These are phyloP conservation scores for Pelecanus crispus DNA, from an alignment of 2,113 vertebrate species.

Conservation along the genomic window DNA sequence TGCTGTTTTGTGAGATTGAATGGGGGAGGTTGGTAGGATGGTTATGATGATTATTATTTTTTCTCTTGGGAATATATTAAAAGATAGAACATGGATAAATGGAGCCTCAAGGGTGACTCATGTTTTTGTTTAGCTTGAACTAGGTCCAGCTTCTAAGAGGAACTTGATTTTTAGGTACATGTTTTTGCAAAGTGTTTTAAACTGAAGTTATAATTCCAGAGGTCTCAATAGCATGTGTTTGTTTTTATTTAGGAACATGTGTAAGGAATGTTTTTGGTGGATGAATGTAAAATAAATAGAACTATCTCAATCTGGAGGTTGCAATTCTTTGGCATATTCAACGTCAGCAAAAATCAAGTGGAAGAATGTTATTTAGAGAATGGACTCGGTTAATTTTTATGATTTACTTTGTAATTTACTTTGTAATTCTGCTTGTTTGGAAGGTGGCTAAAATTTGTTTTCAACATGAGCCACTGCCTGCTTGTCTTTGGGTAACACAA, in stretches of 20 bases:
- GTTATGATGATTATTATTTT: background rate
- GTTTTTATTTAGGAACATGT: slow-evolving; percentile 34
- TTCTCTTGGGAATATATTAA: slow-evolving; percentile 22
- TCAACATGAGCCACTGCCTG: rapidly evolving
- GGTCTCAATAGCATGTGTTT: background rate
- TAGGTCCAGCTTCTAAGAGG: slow-evolving; percentile 9
- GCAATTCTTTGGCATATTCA: background rate
- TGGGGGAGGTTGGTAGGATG: background rate
- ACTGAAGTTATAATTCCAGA: background rate
- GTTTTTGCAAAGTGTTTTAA: slow-evolving; percentile 13
- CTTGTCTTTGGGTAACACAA: background rate
- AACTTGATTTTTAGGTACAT: slow-evolving; percentile 33
- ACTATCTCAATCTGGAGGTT: background rate
- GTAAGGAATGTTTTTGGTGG: slow-evolving; percentile 19
- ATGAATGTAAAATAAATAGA: slow-evolving; percentile 14
- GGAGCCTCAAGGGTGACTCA: slow-evolving; percentile 1
- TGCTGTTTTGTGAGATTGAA: background rate
- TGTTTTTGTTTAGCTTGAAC: slow-evolving; percentile 55
- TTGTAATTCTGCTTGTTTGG: background rate
- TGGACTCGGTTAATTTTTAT: background rate
- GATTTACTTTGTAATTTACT: background rate
- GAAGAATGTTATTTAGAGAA: background rate
- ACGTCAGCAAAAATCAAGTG: background rate
- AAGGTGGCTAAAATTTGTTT: background rate
- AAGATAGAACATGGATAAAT: slow-evolving; percentile 26